phyloP scores from a whole-genome alignment of 1,140 invertebrate genomes.

The Hermatobates lingyangjiaoensis region DNA sequence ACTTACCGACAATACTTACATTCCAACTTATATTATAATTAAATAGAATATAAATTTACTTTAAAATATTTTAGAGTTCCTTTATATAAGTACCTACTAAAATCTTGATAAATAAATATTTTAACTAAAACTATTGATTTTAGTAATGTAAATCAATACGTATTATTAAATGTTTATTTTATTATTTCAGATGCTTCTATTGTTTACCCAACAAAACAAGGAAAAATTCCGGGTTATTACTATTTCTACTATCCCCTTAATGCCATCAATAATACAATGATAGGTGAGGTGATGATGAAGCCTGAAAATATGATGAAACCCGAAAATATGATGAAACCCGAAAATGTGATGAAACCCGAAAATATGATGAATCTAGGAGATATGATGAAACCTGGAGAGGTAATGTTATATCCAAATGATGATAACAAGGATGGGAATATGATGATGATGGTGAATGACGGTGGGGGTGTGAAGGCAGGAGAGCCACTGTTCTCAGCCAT shows the following conservation, averaged over 20 bases:
- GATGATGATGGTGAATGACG: constrained; percentile 5
- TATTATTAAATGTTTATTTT: no score
- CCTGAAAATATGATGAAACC: background rate
- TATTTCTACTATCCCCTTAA: constrained; percentile 16
- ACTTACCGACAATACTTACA: no score
- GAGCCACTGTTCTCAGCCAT: constrained; percentile 29
- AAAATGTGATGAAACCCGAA: background rate
- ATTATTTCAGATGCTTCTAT: constrained; percentile 4
- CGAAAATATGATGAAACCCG: background rate
- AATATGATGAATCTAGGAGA: no score
- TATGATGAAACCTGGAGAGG: no score
- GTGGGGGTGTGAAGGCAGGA: constrained; percentile 13
- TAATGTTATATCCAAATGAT: background rate
- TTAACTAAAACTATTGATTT: no score
- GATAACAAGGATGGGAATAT: background rate
- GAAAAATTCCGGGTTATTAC: constrained; percentile 13
- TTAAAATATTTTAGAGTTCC: no score
- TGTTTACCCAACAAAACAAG: constrained; percentile 5
- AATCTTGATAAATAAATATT: no score
- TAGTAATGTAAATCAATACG: no score
- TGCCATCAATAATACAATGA: constrained; percentile 2
- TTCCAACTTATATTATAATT: no score
- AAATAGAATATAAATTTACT: no score
- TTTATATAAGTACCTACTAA: no score
- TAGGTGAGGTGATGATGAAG: background rate